Conservation (phyloP, 2,113 vertebrate species). For the Bombycilla garrulus region DNA sequence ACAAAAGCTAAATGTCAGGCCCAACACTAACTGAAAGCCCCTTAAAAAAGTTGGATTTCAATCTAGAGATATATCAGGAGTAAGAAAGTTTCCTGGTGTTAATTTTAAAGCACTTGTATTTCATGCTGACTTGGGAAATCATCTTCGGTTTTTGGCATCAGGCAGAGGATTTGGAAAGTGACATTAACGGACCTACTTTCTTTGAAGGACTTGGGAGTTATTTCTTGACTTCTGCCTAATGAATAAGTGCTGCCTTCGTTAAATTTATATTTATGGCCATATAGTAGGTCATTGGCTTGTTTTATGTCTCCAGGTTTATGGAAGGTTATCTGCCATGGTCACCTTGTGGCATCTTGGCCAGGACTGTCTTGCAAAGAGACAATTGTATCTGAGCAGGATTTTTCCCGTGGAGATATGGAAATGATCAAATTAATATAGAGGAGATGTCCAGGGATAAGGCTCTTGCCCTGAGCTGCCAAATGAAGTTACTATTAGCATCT, state of each 20-base stretch:
- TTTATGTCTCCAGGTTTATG: slow-evolving; percentile 68
- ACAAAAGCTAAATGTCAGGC: slow-evolving; percentile 2
- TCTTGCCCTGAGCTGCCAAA: slow-evolving; percentile 27
- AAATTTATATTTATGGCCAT: slow-evolving; percentile 70
- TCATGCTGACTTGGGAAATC: slow-evolving; percentile 58
- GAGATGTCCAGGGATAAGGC: neutral
- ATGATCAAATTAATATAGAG: slow-evolving; percentile 40
- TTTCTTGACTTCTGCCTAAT: slow-evolving; percentile 70
- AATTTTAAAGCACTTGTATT: slow-evolving; percentile 41
- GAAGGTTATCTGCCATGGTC: slow-evolving; percentile 64
- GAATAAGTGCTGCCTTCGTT: slow-evolving; percentile 64
- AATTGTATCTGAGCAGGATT: slow-evolving; percentile 25
- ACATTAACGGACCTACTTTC: slow-evolving; percentile 60
- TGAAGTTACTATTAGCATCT: slow-evolving; percentile 33
- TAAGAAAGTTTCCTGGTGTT: slow-evolving; percentile 12
- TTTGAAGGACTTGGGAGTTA: slow-evolving; percentile 70
- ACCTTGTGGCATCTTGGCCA: slow-evolving; percentile 55
- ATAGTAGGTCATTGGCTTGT: slow-evolving; percentile 64
- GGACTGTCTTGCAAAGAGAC: neutral
- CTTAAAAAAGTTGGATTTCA: slow-evolving; percentile 8
- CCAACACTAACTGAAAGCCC: neutral
- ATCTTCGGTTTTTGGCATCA: slow-evolving; percentile 38
- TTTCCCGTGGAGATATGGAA: slow-evolving; percentile 32
- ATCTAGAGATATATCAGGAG: neutral
- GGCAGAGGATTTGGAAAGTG: slow-evolving; percentile 35